These are phyloP conservation scores for Microvelia longipes DNA, from an alignment of 1,140 invertebrate genomes.

Conservation along the genomic window DNA sequence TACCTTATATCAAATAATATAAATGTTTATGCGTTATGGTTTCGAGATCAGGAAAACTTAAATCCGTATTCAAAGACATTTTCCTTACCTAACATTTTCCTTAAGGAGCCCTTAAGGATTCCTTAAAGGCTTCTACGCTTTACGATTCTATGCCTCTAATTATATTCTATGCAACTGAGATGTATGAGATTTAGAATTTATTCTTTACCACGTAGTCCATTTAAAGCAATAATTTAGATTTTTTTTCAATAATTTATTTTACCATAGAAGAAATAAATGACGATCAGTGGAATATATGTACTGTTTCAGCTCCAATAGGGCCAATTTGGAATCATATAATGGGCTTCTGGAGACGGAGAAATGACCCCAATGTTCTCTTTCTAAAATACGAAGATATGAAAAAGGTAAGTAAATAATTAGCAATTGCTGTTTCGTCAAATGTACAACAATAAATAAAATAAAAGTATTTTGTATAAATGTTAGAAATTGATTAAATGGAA, in stretches of 20 bases:
- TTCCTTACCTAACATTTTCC: too few species aligned
- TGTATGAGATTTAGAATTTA: too few species aligned
- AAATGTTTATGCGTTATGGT: too few species aligned
- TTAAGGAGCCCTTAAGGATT: too few species aligned
- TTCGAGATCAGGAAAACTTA: too few species aligned
- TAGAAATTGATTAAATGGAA: neutral
- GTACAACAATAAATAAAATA: slow-evolving; percentile 62
- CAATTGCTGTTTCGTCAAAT: neutral
- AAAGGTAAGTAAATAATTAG: slow-evolving; percentile 27
- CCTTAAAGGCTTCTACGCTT: too few species aligned
- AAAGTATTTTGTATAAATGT: slow-evolving; percentile 16
- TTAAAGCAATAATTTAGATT: neutral
- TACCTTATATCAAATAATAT: too few species aligned
- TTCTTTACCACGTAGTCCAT: too few species aligned
- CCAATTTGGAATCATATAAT: slow-evolving; percentile 52
- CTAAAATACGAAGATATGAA: slow-evolving; percentile 79
- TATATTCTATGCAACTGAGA: too few species aligned
- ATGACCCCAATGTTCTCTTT: slow-evolving; percentile 61
- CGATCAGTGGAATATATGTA: too few species aligned
- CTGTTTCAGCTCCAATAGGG: slow-evolving; percentile 41
- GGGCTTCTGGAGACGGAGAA: slow-evolving; percentile 46
- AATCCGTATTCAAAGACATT: too few species aligned
- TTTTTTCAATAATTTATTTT: neutral
- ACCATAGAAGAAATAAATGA: slow-evolving; percentile 4
- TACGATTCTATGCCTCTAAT: too few species aligned